Evolutionary conservation across 2,113 vertebrate genomes (phyloP), one percentile per base, ranked within the genome.

Genomic region (Scomber colias): DNA sequence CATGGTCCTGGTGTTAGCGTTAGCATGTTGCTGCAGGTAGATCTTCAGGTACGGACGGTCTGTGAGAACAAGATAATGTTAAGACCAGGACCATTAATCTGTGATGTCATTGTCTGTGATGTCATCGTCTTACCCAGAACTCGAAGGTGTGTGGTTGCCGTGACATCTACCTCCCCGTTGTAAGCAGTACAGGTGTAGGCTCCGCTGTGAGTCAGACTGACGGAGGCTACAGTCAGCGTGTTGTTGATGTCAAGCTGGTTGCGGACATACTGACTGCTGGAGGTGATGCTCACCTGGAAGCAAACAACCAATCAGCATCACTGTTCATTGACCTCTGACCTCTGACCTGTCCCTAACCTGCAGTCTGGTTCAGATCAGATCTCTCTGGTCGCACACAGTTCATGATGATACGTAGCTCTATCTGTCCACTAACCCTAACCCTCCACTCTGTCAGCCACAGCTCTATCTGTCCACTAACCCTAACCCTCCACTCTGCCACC

Each of bases 31-130:
- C 72, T 93, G 91, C 48, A 91, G 80, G 30, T 79, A 94, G 71
- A 97, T 87, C 24, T 75, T 82, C 57, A 98, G 24, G 10, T 95
- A 98, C 10, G 96, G 95, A 1, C 54, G 86, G 15, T 96, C 97
- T 99, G 13, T 59, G 12, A 50, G 12, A 45, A 45, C 56, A 17
- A 56, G 48, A 27, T 27, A 27, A 27, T 3, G 24, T 27, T 27
- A 2, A 27, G 24, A 27, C 1, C 24, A 27, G 24, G 24, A 27
- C 3, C 2, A 27, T 27, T 27, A 11, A 2, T 44, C 35, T 40
- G 13, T 16, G 13, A 40, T 40, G 35, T 40, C 35, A 35, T 7
- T 5, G 7, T 7, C 1, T 40, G 35, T 40, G 35, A 7, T 40
- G 35, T 40, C 1, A 11, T 3, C 0, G 16, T 61, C 84, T 95